A percentile compares a stretch with the other conserved stretches of the same genome.
Evolutionary conservation across 2,797 vertebrate genomes (phyloP).

Genomic region (Poeciliopsis infans): DNA sequence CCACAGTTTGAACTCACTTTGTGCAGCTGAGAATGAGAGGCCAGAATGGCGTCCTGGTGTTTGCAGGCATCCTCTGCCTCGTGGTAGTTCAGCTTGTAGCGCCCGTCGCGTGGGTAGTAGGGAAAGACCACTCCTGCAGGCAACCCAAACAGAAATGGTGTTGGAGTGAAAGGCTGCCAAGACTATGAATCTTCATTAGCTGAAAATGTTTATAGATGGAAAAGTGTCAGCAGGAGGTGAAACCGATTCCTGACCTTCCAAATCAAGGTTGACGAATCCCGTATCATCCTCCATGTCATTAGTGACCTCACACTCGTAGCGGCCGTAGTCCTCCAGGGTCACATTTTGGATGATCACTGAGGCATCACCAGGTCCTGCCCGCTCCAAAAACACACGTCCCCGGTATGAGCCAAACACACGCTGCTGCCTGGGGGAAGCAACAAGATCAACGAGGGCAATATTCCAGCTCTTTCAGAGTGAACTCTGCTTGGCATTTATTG

Average conservation of each 20-base stretch:
- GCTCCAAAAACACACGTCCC: conserved; percentile 87
- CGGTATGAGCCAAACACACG: conserved; percentile 87
- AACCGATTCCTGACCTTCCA: conserved; percentile 84
- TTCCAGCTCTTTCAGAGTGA: not conserved
- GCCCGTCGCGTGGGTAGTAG: conserved; percentile 90
- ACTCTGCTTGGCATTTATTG: not conserved
- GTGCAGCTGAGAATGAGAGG: conserved; percentile 91
- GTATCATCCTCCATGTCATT: conserved; percentile 94
- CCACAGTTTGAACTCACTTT: conserved; percentile 56
- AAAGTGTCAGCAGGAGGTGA: not conserved
- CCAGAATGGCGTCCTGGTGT: conserved; percentile 91
- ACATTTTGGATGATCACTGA: conserved; percentile 93
- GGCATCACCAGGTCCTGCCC: conserved; percentile 85
- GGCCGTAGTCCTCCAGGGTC: conserved; percentile 93
- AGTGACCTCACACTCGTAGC: conserved; percentile 95
- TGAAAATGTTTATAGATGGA: not conserved
- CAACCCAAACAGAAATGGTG: conserved; percentile 13
- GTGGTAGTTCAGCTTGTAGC: conserved; percentile 91
- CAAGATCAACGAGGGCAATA: not conserved
- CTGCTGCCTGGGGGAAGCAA: conserved; percentile 73
- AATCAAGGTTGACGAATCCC: conserved; percentile 92
- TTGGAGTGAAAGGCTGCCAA: conserved; percentile 1
- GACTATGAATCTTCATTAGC: not conserved
- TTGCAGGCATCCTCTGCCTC: conserved; percentile 88
- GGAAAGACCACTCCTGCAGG: conserved; percentile 92